phyloP scores from a whole-genome alignment of 2,113 vertebrate species.

The Misgurnus mizolepis region DNA sequence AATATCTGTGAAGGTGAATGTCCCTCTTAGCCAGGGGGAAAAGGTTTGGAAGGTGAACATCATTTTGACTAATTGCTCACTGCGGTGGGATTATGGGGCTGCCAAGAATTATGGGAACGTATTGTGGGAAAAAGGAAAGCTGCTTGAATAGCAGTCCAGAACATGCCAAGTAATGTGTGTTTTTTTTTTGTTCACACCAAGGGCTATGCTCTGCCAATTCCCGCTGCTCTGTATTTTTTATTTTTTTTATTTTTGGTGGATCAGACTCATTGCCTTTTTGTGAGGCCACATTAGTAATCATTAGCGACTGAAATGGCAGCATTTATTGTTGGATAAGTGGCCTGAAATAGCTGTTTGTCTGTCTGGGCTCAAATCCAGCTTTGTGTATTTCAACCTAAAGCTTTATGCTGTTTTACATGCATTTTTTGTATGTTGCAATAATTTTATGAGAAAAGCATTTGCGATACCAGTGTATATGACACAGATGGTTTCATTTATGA shows the following conservation, averaged over 20 bases:
- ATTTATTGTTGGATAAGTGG: conserved; percentile 44
- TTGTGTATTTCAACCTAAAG: conserved; percentile 5
- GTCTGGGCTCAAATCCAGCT: conserved; percentile 1
- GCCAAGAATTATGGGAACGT: conserved; percentile 46
- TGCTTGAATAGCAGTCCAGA: conserved; percentile 35
- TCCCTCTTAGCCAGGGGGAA: conserved; percentile 47
- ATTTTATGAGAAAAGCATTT: conserved; percentile 14
- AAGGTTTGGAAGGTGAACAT: conserved; percentile 51
- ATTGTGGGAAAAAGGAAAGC: conserved; percentile 1
- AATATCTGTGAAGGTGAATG: conserved; percentile 45
- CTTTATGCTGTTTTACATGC: conserved; percentile 7
- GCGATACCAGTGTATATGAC: neutral
- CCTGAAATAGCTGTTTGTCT: conserved; percentile 36
- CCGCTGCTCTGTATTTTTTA: conserved; percentile 4
- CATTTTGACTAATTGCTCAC: conserved; percentile 52
- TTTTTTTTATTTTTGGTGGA: neutral
- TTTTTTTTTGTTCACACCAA: conserved; percentile 15
- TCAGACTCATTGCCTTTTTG: conserved; percentile 1
- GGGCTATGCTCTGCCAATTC: conserved; percentile 39
- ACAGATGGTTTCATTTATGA: conserved; percentile 15
- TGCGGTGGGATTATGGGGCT: conserved; percentile 35
- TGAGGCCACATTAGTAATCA: conserved; percentile 23
- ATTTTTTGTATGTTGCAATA: conserved; percentile 32
- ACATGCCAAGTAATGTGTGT: conserved; percentile 44
- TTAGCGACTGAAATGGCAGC: conserved; percentile 50